A percentile compares a stretch with the other conserved stretches of the same genome.
Evolutionary conservation across 2,797 vertebrate species (phyloP).

Genomic region (Chiroxiphia lanceolata): DNA sequence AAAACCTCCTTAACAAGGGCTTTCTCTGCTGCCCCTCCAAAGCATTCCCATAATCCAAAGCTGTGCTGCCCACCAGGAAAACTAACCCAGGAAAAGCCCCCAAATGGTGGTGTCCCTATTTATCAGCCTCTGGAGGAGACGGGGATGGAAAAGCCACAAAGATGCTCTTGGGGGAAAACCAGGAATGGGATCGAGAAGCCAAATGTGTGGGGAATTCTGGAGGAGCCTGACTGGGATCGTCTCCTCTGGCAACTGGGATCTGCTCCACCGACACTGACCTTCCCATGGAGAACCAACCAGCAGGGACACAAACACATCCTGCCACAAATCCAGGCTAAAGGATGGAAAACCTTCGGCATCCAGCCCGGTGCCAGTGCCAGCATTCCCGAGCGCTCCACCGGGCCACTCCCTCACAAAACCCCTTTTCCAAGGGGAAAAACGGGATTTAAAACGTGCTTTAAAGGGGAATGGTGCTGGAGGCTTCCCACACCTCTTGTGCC

Average conservation of each 20-base stretch:
- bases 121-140: not conserved
- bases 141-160: not conserved
- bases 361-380: not conserved
- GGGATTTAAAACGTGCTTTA: not conserved
- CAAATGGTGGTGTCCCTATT: fast-evolving
- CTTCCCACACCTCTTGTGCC: not conserved
- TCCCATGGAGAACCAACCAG: fast-evolving
- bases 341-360: not conserved
- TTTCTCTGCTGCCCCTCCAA: fast-evolving
- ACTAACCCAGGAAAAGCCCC: not conserved
- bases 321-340: not conserved
- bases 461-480: fast-evolving
- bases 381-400: fast-evolving
- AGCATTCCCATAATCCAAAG: not conserved
- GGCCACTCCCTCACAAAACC: not conserved
- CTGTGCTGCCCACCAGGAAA: not conserved
- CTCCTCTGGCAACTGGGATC: not conserved
- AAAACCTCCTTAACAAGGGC: not conserved
- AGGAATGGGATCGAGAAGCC: not conserved
- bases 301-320: not conserved
- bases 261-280: not conserved
- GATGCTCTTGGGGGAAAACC: not conserved
- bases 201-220: not conserved
- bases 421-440: not conserved
- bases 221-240: not conserved